Evolutionary conservation across 2,888 invertebrate species (phyloP), one percentile per base, ranked within the genome.

Genomic region (Cryptosula pallasiana): DNA sequence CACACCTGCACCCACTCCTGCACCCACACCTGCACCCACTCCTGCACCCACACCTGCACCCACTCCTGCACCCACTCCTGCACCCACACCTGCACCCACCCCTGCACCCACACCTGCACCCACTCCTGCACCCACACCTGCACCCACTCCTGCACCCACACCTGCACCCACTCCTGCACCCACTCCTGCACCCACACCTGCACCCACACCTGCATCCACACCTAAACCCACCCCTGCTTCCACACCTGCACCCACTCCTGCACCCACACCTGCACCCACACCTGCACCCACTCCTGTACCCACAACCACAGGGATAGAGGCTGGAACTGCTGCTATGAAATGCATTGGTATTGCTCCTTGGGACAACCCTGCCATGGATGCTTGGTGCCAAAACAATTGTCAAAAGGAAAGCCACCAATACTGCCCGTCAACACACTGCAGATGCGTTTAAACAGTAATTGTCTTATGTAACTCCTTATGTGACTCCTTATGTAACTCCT

Each of bases 331-430:
- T 54, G 20, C 34, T 55, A 20, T 2, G 9, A n/a, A 13, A 0
- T 72, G 74, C n/a, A 75, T 74, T 35, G 76, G 77, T 23, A 75
- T 76, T 54, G 76, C 63, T 32, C 63, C 63, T 13, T 63, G 9
- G 20, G 9, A 63, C 27, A 9, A 63, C 32, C 32, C 57, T 9
- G 23, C 25, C 5, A 57, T 63, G 32, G 63, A 63, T 32, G 16
- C 20, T 20, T 63, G 63, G 63, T 63, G 63, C 63, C 16, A 3
- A 29, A 27, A 25, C 34, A 63, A 63, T 32, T 63, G 63, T 32
- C 25, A 63, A 27, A 5, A 34, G 3, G 29, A 25, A 13, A 63
- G 9, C 5, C 5, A 9, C 2, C 29, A 13, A 13, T 63, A 63
- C 34, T 63, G 63, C n/a, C 63, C 63, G 32, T 20, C 63, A 32